Base-by-base conservation (phyloP, 1,140 invertebrate species). In the Musca vetustissima region DNA sequence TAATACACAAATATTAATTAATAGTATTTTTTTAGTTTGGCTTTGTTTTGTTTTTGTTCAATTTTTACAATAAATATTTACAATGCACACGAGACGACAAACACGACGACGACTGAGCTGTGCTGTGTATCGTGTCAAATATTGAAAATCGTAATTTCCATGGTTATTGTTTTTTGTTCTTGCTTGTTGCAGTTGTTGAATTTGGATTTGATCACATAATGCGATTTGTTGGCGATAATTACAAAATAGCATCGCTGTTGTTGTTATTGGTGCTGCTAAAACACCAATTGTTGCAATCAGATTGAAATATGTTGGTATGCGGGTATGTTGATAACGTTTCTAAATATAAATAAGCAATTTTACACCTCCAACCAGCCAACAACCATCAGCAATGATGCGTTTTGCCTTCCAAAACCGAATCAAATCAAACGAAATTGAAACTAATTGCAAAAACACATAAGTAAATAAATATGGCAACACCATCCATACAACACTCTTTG, bases 31-130 rank as follows among this genome's bases (percentile, higher is more conserved):
- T 7, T 43, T 43, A 43, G 36, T 43, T 43, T 43, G 36, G 11
- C 13, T 43, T 43, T 43, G 36, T 52, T 43, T 11, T 43, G 17
- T 61, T 28, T 28, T n/a, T n/a, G n/a, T n/a, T n/a, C 32, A n/a
- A 32, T 59, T 32, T 61, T 61, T 61, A 61, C 57, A 61, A 36
- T 43, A 36, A 61, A 61, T 61, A 61, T 61, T 61, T 61, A 61
- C 57, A 61, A 36, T 57, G 11, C 17, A 61, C 57, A 61, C 36
- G 36, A 43, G 36, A 43, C 36, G 36, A 13, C 7, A 43, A 7
- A 13, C 36, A 13, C 36, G 36, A 13, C 4, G 11, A 43, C 11
- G 36, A 4, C 1, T 11, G 28, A n/a, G n/a, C n/a, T n/a, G n/a
- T 32, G 28, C 9, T 43, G 36, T 43, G 36, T 43, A 4, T 43